Evolutionary conservation across 1,140 invertebrate genomes (phyloP).

Genomic region (Piezodorus guildinii): DNA sequence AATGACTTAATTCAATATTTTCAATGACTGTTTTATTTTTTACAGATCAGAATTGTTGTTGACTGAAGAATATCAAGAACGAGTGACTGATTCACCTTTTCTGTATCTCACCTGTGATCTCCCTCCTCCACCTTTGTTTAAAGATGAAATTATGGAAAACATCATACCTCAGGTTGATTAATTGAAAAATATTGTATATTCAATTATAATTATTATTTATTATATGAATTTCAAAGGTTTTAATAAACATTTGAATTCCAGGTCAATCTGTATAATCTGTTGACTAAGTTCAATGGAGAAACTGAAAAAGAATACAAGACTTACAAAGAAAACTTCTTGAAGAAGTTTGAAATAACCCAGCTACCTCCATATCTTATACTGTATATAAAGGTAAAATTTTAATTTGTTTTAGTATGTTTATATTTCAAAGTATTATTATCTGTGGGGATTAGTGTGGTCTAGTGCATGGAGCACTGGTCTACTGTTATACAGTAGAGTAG

Average conservation of each 20-base stretch:
- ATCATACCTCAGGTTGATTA: constrained; percentile 84
- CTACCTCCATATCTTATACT: constrained; percentile 95
- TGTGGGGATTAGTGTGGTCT: too few relatives aligned
- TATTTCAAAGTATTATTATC: too few relatives aligned
- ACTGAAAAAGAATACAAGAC: constrained; percentile 98
- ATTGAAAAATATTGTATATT: background rate
- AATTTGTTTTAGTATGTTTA: background rate
- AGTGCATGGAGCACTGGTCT: too few relatives aligned
- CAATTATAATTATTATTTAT: background rate
- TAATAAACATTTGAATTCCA: constrained; percentile 33
- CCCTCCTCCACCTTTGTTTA: constrained; percentile 90
- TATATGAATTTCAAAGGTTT: background rate
- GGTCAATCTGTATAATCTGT: constrained; percentile 85
- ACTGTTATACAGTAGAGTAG: too few relatives aligned
- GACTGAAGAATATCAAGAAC: constrained; percentile 80
- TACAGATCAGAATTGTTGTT: constrained; percentile 49
- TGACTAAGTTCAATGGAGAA: constrained; percentile 93
- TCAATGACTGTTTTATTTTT: too few relatives aligned
- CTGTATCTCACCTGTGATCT: constrained; percentile 93
- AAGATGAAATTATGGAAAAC: constrained; percentile 94
- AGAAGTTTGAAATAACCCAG: constrained; percentile 88
- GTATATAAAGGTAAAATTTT: constrained; percentile 68
- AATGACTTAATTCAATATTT: too few relatives aligned
- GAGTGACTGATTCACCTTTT: constrained; percentile 79
- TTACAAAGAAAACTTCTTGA: constrained; percentile 96